Percentiles rank a stretch among this genome's conserved stretches.
Evolutionary conservation across 2,797 vertebrate species (phyloP).

Genomic region (Rhinatrema bivittatum): DNA sequence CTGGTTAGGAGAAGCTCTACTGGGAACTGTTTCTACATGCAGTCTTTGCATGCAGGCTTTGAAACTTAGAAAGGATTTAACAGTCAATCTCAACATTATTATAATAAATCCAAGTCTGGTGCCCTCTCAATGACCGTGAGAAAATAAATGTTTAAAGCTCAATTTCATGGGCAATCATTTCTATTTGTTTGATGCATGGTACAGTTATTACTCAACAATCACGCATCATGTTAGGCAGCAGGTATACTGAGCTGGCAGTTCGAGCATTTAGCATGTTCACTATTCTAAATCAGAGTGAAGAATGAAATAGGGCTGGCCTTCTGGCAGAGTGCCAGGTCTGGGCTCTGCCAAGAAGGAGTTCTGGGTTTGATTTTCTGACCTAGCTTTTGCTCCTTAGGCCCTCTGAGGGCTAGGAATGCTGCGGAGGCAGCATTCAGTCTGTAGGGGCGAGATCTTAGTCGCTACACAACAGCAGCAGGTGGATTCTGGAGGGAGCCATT

Average conservation of each 20-base stretch:
- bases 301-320: too few relatives aligned
- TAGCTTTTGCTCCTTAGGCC: too few relatives aligned
- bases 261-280: conserved; percentile 26
- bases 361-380: too few relatives aligned
- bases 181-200: conserved; percentile 63
- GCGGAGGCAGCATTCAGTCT: too few relatives aligned
- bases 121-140: conserved; percentile 66
- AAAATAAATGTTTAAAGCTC: conserved; percentile 69
- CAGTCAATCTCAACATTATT: conserved; percentile 84
- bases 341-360: too few relatives aligned
- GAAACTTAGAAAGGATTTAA: conserved; percentile 78
- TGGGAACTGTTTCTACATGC: conserved; percentile 64
- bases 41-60: too few relatives aligned
- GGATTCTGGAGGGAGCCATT: too few relatives aligned
- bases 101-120: conserved; percentile 75
- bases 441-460: too few relatives aligned
- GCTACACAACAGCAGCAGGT: too few relatives aligned
- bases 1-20: conserved; percentile 60
- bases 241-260: conserved; percentile 22
- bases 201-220: conserved; percentile 43
- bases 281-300: conserved; percentile 35
- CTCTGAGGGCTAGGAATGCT: too few relatives aligned
- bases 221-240: conserved; percentile 34
- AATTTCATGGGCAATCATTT: conserved; percentile 79
- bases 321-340: too few relatives aligned